These are phyloP conservation scores for Theodoxus fluviatilis DNA, from an alignment of 2,888 invertebrate genomes.

Conservation along the genomic window DNA sequence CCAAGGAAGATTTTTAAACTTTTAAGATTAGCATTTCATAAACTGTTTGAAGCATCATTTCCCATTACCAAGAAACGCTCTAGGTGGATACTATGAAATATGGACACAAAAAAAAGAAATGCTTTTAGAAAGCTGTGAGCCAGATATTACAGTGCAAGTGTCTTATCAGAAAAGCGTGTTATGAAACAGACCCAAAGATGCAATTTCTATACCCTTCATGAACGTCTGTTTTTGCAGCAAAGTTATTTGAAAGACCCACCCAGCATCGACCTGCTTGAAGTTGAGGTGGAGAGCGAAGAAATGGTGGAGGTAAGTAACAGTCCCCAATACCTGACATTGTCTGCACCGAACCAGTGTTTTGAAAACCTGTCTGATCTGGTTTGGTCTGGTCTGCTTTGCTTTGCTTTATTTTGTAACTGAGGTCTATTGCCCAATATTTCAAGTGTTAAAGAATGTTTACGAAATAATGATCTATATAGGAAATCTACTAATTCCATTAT, in stretches of 20 bases:
- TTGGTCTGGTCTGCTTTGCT: too few relatives aligned
- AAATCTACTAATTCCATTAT: too few relatives aligned
- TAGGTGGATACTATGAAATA: too few relatives aligned
- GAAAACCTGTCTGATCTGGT: background rate
- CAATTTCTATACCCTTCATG: background rate
- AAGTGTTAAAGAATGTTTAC: too few relatives aligned
- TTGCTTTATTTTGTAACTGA: background rate
- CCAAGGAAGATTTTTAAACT: too few relatives aligned
- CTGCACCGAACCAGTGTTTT: background rate
- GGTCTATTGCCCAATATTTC: too few relatives aligned
- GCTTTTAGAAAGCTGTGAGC: background rate
- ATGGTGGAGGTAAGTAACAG: slow-evolving; percentile 43
- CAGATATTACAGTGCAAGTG: background rate
- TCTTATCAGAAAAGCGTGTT: too few relatives aligned
- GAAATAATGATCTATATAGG: too few relatives aligned
- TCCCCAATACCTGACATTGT: background rate
- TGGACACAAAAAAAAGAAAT: background rate
- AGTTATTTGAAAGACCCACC: slow-evolving; percentile 64
- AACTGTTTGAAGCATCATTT: too few relatives aligned
- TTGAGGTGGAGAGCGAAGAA: slow-evolving; percentile 60
- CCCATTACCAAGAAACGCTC: too few relatives aligned
- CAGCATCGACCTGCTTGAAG: slow-evolving; percentile 66
- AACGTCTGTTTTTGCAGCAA: slow-evolving; percentile 24
- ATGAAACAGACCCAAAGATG: too few relatives aligned
- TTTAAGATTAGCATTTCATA: background rate